phyloP scores from a whole-genome alignment of 2,888 invertebrate genomes.

The Norana najaformis region DNA sequence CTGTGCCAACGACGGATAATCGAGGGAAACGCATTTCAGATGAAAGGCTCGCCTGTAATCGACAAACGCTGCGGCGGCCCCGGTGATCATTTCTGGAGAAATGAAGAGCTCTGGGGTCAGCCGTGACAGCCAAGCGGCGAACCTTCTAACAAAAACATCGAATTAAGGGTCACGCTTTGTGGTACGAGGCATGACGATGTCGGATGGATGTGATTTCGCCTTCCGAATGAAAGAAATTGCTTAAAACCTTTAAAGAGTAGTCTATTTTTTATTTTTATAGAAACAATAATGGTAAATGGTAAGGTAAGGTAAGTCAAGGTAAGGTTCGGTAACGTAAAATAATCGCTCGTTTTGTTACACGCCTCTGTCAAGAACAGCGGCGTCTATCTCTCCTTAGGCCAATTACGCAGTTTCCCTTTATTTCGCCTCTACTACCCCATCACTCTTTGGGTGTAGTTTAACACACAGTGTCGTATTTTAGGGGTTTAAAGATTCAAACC shows the following conservation, averaged over 20 bases:
- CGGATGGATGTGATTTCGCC: neutral
- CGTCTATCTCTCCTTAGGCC: too few relatives aligned
- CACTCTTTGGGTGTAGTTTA: too few relatives aligned
- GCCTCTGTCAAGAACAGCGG: too few relatives aligned
- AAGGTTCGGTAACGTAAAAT: too few relatives aligned
- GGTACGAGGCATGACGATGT: neutral
- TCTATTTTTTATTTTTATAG: neutral
- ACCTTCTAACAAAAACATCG: neutral
- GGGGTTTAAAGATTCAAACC: too few relatives aligned
- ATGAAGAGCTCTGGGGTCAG: neutral
- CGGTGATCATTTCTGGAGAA: slow-evolving; percentile 8
- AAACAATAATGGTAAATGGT: neutral
- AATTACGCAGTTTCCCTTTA: too few relatives aligned
- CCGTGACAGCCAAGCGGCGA: neutral
- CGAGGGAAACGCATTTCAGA: slow-evolving; percentile 10
- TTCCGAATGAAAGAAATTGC: slow-evolving; percentile 4
- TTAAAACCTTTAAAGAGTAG: too few relatives aligned
- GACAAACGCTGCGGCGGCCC: neutral
- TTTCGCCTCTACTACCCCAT: too few relatives aligned
- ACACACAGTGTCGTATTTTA: too few relatives aligned
- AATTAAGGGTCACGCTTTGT: slow-evolving; percentile 13
- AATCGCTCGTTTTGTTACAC: too few relatives aligned
- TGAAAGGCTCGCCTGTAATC: neutral
- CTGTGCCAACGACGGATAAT: neutral
- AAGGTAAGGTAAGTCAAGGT: neutral